A percentile compares a stretch with the other conserved stretches of the same genome.
These are phyloP conservation scores for Bubalus kerabau DNA, from an alignment of 2,113 vertebrate genomes.

Conservation along the genomic window DNA sequence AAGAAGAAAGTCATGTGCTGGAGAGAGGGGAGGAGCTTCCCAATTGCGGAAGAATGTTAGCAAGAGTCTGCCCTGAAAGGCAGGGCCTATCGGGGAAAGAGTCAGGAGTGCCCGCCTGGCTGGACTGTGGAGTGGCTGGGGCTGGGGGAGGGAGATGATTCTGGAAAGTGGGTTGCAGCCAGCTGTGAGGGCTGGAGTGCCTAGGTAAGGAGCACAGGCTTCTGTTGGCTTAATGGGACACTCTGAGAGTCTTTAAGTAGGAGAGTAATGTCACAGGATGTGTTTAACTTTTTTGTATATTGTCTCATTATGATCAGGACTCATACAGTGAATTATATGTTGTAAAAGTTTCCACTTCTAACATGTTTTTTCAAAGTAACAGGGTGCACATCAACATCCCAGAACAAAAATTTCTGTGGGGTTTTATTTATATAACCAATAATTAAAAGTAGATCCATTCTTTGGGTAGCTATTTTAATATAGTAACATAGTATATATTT, in stretches of 20 bases:
- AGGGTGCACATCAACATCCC: not conserved
- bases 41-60: not conserved
- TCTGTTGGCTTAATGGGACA: not conserved
- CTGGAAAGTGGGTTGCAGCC: not conserved
- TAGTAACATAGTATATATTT: not conserved
- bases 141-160: not conserved
- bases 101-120: not conserved
- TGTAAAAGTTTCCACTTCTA: not conserved
- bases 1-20: not conserved
- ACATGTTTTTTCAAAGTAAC: slow-evolving; percentile 14
- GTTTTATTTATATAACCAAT: slow-evolving; percentile 20
- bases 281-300: not conserved
- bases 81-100: not conserved
- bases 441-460: slow-evolving; percentile 11
- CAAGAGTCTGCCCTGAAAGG: not conserved
- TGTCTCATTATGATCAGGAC: not conserved
- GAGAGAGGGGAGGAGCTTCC: not conserved
- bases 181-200: not conserved
- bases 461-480: slow-evolving; percentile 13
- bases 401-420: not conserved
- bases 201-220: not conserved
- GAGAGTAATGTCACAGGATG: not conserved
- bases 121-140: not conserved
- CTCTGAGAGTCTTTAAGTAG: not conserved
- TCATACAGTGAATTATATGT: not conserved